A percentile compares a stretch with the other conserved stretches of the same genome.
Evolutionary conservation across 2,888 invertebrate genomes (phyloP).

Genomic region (Athetis lepigone): DNA sequence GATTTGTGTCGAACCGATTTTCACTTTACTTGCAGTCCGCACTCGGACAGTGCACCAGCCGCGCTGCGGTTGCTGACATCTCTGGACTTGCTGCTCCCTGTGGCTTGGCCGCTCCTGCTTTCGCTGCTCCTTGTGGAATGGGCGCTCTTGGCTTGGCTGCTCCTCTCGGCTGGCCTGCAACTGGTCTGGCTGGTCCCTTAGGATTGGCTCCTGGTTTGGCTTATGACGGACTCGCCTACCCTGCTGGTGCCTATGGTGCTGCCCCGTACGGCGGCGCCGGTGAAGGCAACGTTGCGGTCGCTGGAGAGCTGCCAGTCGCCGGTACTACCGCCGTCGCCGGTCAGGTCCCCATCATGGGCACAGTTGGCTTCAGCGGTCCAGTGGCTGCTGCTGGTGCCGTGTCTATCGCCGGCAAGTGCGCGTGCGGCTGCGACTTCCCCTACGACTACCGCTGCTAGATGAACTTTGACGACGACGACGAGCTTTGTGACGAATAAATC

Average conservation of each 20-base stretch:
- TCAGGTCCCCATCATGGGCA: conserved; percentile 69
- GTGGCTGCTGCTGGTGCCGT: conserved; percentile 73
- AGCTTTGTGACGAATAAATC: too few species aligned
- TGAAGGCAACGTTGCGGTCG: conserved; percentile 56
- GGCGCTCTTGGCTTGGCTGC: too few species aligned
- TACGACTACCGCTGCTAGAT: background rate
- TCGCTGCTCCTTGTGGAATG: too few species aligned
- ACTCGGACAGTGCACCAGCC: background rate
- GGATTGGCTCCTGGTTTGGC: conserved; percentile 16
- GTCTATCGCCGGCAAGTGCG: conserved; percentile 71
- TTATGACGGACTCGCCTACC: conserved; percentile 22
- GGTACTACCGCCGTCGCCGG: conserved; percentile 61
- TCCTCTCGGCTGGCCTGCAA: too few species aligned
- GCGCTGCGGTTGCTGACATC: background rate
- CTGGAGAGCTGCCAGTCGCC: conserved; percentile 59
- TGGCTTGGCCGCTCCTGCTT: background rate
- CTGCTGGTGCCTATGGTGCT: conserved; percentile 13
- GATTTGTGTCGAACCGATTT: background rate
- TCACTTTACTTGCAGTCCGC: background rate
- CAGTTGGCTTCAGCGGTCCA: conserved; percentile 72
- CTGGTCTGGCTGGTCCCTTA: conserved; percentile 11
- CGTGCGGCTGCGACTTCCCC: conserved; percentile 63
- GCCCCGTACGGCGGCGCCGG: conserved; percentile 54
- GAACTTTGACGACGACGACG: background rate
- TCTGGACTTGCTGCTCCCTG: background rate